Conservation (phyloP, 2,113 vertebrate genomes). For the Pholis gunnellus region DNA sequence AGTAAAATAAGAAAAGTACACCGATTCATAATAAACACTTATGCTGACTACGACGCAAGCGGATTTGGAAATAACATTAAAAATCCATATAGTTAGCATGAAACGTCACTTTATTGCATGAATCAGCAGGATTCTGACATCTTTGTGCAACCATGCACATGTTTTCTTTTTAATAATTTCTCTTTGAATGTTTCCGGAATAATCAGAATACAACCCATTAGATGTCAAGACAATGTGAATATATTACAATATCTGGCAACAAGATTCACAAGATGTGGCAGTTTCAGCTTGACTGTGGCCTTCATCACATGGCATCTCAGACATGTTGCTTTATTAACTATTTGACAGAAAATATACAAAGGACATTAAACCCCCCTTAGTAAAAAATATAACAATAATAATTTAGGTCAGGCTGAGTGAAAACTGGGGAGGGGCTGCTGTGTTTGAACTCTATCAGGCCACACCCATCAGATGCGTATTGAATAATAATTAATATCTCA, state of each 20-base stretch:
- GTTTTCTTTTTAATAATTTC: neutral
- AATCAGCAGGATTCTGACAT: constrained; percentile 20
- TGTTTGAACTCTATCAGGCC: constrained; percentile 4
- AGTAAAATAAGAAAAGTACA: neutral
- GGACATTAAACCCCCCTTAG: neutral
- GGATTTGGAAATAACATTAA: neutral
- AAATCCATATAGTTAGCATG: neutral
- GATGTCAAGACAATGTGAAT: neutral
- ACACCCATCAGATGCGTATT: neutral
- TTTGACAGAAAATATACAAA: constrained; percentile 7
- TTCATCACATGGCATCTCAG: neutral
- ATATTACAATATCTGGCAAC: neutral
- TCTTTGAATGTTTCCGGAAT: constrained; percentile 2
- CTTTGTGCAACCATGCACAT: neutral
- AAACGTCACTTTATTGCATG: constrained; percentile 44
- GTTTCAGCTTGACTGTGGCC: neutral
- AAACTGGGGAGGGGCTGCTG: constrained; percentile 10
- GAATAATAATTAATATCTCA: neutral
- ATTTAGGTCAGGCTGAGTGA: constrained; percentile 30
- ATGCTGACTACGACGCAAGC: neutral
- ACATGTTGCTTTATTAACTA: neutral
- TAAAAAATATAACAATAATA: constrained; percentile 24
- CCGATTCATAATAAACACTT: neutral
- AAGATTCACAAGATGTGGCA: neutral
- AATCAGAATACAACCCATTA: constrained; percentile 20